Conservation (phyloP, 2,888 invertebrate species). For the Watsonalla binaria region DNA sequence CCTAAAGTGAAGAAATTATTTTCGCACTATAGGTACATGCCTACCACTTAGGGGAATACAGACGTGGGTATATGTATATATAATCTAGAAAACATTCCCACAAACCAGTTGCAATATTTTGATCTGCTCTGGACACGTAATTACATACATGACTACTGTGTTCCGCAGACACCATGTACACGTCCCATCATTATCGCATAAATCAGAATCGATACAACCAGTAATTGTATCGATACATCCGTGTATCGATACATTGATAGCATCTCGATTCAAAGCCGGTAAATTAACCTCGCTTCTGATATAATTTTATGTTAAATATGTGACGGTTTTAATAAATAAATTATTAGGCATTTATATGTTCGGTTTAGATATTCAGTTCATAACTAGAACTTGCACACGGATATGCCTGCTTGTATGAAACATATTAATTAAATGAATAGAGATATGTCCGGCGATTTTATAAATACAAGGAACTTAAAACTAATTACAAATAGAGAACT, state of each 20-base stretch:
- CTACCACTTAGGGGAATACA: background rate
- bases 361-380: conserved; percentile 32
- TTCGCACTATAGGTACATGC: too few species aligned
- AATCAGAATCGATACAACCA: conserved; percentile 56
- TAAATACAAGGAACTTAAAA: too few species aligned
- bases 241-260: conserved; percentile 38
- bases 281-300: conserved; percentile 46
- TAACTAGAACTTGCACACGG: conserved; percentile 19
- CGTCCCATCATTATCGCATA: conserved; percentile 67
- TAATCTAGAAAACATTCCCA: conserved; percentile 7
- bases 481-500: too few species aligned
- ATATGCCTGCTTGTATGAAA: conserved; percentile 2
- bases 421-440: too few species aligned
- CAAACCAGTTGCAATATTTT: conserved; percentile 3
- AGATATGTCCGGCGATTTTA: too few species aligned
- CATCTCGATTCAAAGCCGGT: conserved; percentile 33
- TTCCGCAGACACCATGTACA: conserved; percentile 22
- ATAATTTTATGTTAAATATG: conserved; percentile 57
- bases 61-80: conserved; percentile 9
- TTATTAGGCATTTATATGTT: conserved; percentile 35
- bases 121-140: conserved; percentile 14
- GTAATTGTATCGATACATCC: conserved; percentile 55
- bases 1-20: too few species aligned
- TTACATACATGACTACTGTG: conserved; percentile 36
- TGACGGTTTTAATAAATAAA: conserved; percentile 42